These are phyloP conservation scores for Macrotrachela quadricornifera DNA, from an alignment of 1,140 invertebrate species.

Conservation along the genomic window DNA sequence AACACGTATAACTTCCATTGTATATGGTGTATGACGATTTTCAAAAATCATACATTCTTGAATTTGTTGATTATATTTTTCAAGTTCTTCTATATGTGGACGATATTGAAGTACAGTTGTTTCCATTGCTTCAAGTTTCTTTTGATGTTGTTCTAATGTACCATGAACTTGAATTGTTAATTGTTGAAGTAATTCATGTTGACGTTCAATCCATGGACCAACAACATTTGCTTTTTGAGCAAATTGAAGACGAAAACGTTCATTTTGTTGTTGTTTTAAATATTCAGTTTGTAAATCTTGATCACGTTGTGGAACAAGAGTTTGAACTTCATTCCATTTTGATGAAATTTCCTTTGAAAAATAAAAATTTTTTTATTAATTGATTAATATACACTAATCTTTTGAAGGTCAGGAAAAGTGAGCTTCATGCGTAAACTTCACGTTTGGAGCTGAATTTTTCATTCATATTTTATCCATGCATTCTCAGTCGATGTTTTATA, in stretches of 20 bases:
- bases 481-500: too few relatives aligned
- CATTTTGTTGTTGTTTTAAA: slow-evolving; percentile 87
- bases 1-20: slow-evolving; percentile 95
- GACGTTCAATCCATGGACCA: slow-evolving; percentile 93
- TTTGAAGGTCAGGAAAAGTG: too few relatives aligned
- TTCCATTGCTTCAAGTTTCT: slow-evolving; percentile 78
- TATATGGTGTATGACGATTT: slow-evolving; percentile 92
- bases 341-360: slow-evolving; percentile 58
- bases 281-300: slow-evolving; percentile 73
- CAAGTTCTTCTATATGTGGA: slow-evolving; percentile 88
- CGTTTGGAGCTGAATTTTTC: too few relatives aligned
- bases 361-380: too few relatives aligned
- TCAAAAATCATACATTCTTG: slow-evolving; percentile 99
- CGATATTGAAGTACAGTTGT: slow-evolving; percentile 80
- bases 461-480: too few relatives aligned
- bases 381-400: too few relatives aligned
- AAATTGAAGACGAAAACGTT: slow-evolving; percentile 80
- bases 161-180: slow-evolving; percentile 68
- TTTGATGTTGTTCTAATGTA: slow-evolving; percentile 77
- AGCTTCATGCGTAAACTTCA: too few relatives aligned
- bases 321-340: slow-evolving; percentile 84
- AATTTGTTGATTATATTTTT: slow-evolving; percentile 68
- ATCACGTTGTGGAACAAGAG: slow-evolving; percentile 82
- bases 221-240: slow-evolving; percentile 88
- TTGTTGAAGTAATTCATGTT: slow-evolving; percentile 55